phyloP scores from a whole-genome alignment of 53 echinoderm and acorn worm genomes.

The Holothuria scabra region DNA sequence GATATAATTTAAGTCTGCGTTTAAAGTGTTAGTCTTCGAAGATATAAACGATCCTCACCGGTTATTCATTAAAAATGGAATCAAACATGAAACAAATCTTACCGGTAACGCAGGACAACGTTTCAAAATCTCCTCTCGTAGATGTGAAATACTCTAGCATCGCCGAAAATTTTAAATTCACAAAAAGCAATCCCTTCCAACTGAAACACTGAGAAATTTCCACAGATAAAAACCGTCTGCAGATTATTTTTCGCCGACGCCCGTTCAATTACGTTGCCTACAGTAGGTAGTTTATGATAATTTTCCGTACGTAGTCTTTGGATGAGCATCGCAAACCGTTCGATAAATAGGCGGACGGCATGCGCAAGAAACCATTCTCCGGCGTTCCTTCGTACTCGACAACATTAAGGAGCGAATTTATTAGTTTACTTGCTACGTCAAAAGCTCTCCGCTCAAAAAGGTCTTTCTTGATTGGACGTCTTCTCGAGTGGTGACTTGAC shows the following conservation, averaged over 20 bases:
- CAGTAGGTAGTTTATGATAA: slow-evolving; percentile 19
- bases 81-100: no score
- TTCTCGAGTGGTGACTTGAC: neutral
- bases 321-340: no score
- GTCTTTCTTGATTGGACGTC: neutral
- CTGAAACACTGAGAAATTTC: neutral
- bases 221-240: neutral
- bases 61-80: no score
- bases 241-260: slow-evolving; percentile 12
- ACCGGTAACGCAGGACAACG: no score
- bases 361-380: neutral
- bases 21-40: no score
- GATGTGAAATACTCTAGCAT: no score
- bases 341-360: no score
- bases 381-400: neutral
- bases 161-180: no score
- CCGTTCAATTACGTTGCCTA: slow-evolving; percentile 20
- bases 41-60: no score
- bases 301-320: neutral
- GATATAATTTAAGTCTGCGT: no score
- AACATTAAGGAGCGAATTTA: slow-evolving; percentile 21
- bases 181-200: no score
- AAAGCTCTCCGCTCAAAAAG: neutral
- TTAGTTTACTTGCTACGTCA: slow-evolving; percentile 18
- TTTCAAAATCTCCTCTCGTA: no score